Percentiles rank a stretch among this genome's conserved stretches.
These are phyloP conservation scores for Drosophila stalkeri DNA, from an alignment of 2,888 invertebrate genomes.

Conservation along the genomic window DNA sequence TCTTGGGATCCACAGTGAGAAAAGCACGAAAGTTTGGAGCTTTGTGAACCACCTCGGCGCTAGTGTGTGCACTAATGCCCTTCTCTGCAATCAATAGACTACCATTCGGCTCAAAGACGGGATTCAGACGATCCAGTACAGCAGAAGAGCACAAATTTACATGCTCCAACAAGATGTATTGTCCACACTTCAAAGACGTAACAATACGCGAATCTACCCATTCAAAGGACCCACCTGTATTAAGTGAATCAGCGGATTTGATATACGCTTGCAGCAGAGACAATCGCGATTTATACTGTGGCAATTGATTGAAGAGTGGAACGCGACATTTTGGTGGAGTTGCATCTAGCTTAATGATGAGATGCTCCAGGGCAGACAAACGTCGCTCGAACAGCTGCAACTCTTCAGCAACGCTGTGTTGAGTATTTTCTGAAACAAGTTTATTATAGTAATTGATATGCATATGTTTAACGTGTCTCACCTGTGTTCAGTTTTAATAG, in stretches of 20 bases:
- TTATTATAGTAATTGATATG: not conserved
- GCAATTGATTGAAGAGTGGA: constrained; percentile 31
- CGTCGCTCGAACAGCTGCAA: constrained; percentile 78
- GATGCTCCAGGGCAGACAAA: constrained; percentile 62
- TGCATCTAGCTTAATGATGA: constrained; percentile 63
- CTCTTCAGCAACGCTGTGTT: constrained; percentile 75
- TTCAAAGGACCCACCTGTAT: constrained; percentile 95
- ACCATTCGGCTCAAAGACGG: constrained; percentile 96
- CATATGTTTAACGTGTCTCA: constrained; percentile 37
- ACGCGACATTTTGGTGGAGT: constrained; percentile 45
- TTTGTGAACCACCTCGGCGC: constrained; percentile 90
- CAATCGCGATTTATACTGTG: constrained; percentile 50
- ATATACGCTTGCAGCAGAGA: constrained; percentile 69
- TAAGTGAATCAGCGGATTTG: constrained; percentile 87
- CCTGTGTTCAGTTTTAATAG: constrained; percentile 69
- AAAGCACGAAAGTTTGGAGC: constrained; percentile 97
- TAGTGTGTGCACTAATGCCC: constrained; percentile 90
- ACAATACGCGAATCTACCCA: constrained; percentile 96
- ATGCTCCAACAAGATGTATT: constrained; percentile 95
- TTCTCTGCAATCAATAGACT: constrained; percentile 95
- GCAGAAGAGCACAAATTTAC: constrained; percentile 98
- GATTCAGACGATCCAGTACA: constrained; percentile 97
- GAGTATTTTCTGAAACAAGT: constrained; percentile 63
- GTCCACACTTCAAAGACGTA: constrained; percentile 92
- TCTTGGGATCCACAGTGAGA: constrained; percentile 96